phyloP scores from a whole-genome alignment of 2,888 invertebrate species.

The Drosophila macrospina region DNA sequence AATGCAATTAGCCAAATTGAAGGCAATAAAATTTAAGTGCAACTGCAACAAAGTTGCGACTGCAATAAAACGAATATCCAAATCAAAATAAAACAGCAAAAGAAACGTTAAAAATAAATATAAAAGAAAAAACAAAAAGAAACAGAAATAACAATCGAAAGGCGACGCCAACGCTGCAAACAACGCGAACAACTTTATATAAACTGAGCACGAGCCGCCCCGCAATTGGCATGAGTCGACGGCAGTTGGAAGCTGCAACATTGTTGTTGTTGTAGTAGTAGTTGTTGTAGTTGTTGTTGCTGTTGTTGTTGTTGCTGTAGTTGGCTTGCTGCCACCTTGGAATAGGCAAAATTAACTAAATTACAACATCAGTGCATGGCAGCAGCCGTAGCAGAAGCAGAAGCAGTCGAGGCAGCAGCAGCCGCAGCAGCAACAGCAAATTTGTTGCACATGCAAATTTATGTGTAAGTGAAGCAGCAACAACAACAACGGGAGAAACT shows the following conservation, averaged over 20 bases:
- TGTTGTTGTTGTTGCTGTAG: slow-evolving; percentile 45
- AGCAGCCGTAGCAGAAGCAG: slow-evolving; percentile 38
- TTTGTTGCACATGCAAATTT: slow-evolving; percentile 84
- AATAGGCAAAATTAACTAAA: slow-evolving; percentile 82
- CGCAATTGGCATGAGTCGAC: slow-evolving; percentile 60
- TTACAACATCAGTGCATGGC: slow-evolving; percentile 70
- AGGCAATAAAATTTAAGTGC: slow-evolving; percentile 71
- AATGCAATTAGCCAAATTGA: slow-evolving; percentile 75
- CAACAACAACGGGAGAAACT: slow-evolving; percentile 45
- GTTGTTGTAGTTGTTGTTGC: slow-evolving; percentile 14
- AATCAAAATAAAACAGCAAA: slow-evolving; percentile 41
- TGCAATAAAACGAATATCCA: slow-evolving; percentile 28
- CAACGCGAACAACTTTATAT: slow-evolving; percentile 73
- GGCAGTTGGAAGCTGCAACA: slow-evolving; percentile 43
- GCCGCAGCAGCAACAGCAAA: slow-evolving; percentile 62
- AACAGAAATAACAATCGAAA: slow-evolving; percentile 29
- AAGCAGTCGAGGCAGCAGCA: slow-evolving; percentile 25
- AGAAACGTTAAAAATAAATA: neutral
- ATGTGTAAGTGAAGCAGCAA: slow-evolving; percentile 77
- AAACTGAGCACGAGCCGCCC: slow-evolving; percentile 57
- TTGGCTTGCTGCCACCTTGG: slow-evolving; percentile 77
- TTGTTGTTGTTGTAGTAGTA: slow-evolving; percentile 12
- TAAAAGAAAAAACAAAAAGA: slow-evolving; percentile 15
- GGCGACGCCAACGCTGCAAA: slow-evolving; percentile 73
- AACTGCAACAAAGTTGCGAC: slow-evolving; percentile 50